phyloP scores from a whole-genome alignment of 2,113 vertebrate species.

The Dunckerocampus dactyliophorus region DNA sequence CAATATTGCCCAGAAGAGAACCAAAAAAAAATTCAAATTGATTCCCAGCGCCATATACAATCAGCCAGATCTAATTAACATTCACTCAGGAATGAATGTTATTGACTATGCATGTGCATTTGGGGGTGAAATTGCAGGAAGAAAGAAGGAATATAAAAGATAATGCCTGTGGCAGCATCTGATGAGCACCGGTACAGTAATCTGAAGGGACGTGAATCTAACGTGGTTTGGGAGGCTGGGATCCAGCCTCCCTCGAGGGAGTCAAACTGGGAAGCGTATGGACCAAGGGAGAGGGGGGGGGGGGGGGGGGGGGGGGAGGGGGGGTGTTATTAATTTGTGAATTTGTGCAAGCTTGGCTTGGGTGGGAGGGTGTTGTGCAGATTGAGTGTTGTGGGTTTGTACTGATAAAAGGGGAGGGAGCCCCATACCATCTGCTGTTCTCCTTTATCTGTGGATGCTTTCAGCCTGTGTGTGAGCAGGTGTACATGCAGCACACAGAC shows the following conservation, averaged over 20 bases:
- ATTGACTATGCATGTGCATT: slow-evolving; percentile 23
- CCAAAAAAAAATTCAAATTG: too few species aligned
- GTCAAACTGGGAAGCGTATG: slow-evolving; percentile 27
- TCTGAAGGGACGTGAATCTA: slow-evolving; percentile 73
- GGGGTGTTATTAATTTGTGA: slow-evolving; percentile 51
- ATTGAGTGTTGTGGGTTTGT: slow-evolving; percentile 27
- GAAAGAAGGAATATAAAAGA: slow-evolving; percentile 31
- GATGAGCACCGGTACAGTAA: slow-evolving; percentile 64
- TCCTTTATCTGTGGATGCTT: slow-evolving; percentile 38
- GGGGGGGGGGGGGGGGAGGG: slow-evolving; percentile 11
- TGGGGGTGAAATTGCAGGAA: slow-evolving; percentile 3
- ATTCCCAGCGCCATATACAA: slow-evolving; percentile 4
- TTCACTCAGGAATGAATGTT: not conserved
- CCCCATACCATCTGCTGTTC: slow-evolving; percentile 63
- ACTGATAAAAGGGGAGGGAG: slow-evolving; percentile 41
- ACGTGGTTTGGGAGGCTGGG: slow-evolving; percentile 71
- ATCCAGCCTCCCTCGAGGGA: slow-evolving; percentile 60
- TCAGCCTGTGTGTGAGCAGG: slow-evolving; percentile 19
- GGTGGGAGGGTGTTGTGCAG: slow-evolving; percentile 35
- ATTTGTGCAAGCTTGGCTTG: slow-evolving; percentile 62
- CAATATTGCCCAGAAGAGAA: too few species aligned
- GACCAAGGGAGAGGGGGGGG: slow-evolving; percentile 14
- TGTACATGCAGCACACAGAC: slow-evolving; percentile 10
- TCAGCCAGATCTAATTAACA: slow-evolving; percentile 36
- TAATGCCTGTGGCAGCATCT: slow-evolving; percentile 50